These are phyloP conservation scores for Ferdinandea cuprea DNA, from an alignment of 2,888 invertebrate genomes.

Conservation along the genomic window DNA sequence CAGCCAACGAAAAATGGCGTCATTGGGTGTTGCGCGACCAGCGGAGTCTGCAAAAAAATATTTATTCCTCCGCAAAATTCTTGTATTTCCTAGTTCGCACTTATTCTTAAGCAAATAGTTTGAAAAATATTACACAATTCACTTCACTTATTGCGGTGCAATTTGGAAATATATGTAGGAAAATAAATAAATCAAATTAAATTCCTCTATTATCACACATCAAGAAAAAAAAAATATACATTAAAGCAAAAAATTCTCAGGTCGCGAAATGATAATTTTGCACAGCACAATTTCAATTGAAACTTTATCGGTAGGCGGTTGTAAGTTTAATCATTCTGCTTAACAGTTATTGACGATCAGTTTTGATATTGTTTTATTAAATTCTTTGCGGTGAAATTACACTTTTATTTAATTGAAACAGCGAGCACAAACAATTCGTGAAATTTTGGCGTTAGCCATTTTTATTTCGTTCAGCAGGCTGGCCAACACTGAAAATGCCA, in stretches of 20 bases:
- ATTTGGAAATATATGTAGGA: not conserved
- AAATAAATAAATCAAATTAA: conserved; percentile 1
- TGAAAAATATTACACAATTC: not conserved
- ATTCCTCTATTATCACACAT: conserved; percentile 40
- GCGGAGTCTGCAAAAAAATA: conserved; percentile 65
- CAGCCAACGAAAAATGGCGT: conserved; percentile 74
- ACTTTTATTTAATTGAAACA: conserved; percentile 72
- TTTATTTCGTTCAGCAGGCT: conserved; percentile 76
- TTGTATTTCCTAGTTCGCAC: conserved; percentile 11
- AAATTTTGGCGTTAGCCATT: conserved; percentile 79
- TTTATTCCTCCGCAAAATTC: conserved; percentile 13
- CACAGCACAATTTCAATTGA: not conserved
- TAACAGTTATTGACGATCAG: conserved; percentile 1
- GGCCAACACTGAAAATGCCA: conserved; percentile 73
- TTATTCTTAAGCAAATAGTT: not conserved
- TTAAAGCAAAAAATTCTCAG: conserved; percentile 3
- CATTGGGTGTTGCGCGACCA: conserved; percentile 74
- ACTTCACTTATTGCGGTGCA: not conserved
- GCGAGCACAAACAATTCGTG: conserved; percentile 77
- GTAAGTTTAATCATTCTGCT: conserved; percentile 26
- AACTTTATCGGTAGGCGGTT: conserved; percentile 7
- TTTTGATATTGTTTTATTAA: conserved; percentile 22
- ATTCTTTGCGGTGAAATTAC: conserved; percentile 30
- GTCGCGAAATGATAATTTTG: conserved; percentile 41
- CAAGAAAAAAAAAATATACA: conserved; percentile 21